Base-by-base conservation (phyloP, 2,113 vertebrate genomes). In the Columbina picui region DNA sequence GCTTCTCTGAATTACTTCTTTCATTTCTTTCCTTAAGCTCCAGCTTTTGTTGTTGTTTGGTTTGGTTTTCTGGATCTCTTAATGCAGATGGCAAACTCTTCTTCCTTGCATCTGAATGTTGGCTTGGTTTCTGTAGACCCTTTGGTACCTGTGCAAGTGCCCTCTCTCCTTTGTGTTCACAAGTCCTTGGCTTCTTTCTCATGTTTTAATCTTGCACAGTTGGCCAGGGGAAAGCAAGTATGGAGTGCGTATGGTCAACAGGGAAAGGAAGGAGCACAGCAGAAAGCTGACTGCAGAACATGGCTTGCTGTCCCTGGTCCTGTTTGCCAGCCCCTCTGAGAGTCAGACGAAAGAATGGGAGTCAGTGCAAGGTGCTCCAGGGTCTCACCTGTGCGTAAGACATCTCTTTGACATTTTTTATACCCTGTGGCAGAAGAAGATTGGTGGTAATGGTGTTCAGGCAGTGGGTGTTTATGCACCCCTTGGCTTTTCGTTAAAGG, bases 1-100 rank as follows among this genome's bases (percentile, higher is more conserved):
- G 38, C 74, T 87, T 63, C 45, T 73, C 67, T 85, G 79, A 93
- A 84, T 95, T 73, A 81, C 49, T 56, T 53, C 69, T 95, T 96
- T 91, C 73, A 81, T 80, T 80, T 90, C 45, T 36, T 38, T 93
- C 30, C 3, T 32, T 52, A 43, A 73, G 52, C 43, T 96, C 63
- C 45, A 60, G 30, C 43, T 82, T 32, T 45, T 65, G 47, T 60
- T 47, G 63, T 81, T 36, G 71, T 41, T 73, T 23, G 41, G 23
- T 83, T 84, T 80, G 69, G 7, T 57, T 85, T 78, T 27, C 59
- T 82, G 52, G n/a, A 67, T 83, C 30, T 56, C 65, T 53, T 47
- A 26, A 56, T 15, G 38, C 18, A 65, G 77, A 59, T 59, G 39
- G 23, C 45, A 57, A 60, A 38, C 34, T 85, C 15, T 32, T 73